These are phyloP conservation scores for Crocodylus rhombifer DNA, from an alignment of 2,797 vertebrate species.

Conservation along the genomic window DNA sequence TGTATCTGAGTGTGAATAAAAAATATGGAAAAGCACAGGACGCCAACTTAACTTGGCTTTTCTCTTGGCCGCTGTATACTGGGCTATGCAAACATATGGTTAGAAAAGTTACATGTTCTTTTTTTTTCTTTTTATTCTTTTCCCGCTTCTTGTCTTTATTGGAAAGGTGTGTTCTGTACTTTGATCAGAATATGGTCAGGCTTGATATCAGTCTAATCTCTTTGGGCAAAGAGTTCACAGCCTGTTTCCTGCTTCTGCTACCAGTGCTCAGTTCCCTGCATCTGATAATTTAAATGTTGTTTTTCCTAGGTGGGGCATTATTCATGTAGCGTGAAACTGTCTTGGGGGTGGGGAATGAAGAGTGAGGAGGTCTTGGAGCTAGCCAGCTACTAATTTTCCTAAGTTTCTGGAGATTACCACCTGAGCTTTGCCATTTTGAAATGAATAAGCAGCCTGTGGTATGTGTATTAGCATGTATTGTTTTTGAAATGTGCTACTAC, in stretches of 20 bases:
- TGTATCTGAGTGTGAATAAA: background rate
- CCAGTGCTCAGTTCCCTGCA: fast-evolving
- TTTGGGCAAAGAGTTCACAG: background rate
- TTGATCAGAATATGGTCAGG: background rate
- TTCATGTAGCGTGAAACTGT: fast-evolving
- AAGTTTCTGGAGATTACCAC: background rate
- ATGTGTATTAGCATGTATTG: background rate
- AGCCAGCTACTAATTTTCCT: background rate
- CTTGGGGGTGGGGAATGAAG: background rate
- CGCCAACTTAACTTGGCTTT: background rate
- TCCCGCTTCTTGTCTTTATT: background rate
- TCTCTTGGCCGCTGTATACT: background rate
- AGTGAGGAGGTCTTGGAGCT: background rate
- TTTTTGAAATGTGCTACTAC: background rate
- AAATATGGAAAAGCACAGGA: background rate
- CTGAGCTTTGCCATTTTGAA: background rate
- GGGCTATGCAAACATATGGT: fast-evolving
- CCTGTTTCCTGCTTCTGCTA: conserved; percentile 12
- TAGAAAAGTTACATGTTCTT: too few relatives aligned
- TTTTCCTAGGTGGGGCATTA: background rate
- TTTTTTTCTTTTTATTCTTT: too few relatives aligned
- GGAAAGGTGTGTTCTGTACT: conserved; percentile 40
- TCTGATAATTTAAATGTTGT: fast-evolving
- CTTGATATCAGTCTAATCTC: background rate
- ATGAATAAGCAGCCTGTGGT: background rate